These are phyloP conservation scores for Amphimedon queenslandica DNA, from an alignment of 37 sponge, comb jelly and placozoan species.

Conservation along the genomic window DNA sequence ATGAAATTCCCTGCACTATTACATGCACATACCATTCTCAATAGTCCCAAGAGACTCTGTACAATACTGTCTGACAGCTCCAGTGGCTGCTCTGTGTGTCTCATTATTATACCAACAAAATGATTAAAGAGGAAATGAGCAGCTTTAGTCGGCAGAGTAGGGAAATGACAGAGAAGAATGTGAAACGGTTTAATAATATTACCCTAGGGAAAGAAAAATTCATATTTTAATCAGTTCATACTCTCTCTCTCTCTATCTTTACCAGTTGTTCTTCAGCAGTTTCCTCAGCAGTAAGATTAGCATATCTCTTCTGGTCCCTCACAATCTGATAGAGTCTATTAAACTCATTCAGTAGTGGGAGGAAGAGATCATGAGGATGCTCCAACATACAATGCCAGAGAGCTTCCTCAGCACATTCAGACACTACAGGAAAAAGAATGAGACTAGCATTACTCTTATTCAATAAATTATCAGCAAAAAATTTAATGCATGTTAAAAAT, in stretches of 20 bases:
- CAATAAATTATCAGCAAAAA: too few species aligned
- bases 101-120: slow-evolving; percentile 65
- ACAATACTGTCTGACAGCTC: slow-evolving; percentile 28
- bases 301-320: slow-evolving; percentile 12
- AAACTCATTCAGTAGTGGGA: slow-evolving; percentile 53
- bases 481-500: too few species aligned
- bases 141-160: slow-evolving; percentile 48
- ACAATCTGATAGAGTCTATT: slow-evolving; percentile 31
- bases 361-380: slow-evolving; percentile 64
- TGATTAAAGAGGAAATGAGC: slow-evolving; percentile 70
- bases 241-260: slow-evolving; percentile 11
- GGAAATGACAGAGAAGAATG: slow-evolving; percentile 41
- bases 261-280: background rate
- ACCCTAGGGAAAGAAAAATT: slow-evolving; percentile 18
- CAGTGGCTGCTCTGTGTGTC: slow-evolving; percentile 51
- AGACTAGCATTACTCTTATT: too few species aligned
- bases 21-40: slow-evolving; percentile 86
- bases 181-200: slow-evolving; percentile 44
- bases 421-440: slow-evolving; percentile 5
- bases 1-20: slow-evolving; percentile 74
- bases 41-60: slow-evolving; percentile 41
- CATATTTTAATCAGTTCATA: background rate
- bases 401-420: slow-evolving; percentile 32
- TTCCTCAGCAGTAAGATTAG: background rate
- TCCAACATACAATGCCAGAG: slow-evolving; percentile 72